Conservation (phyloP, 2,113 vertebrate species). For the Engystomops pustulosus region DNA sequence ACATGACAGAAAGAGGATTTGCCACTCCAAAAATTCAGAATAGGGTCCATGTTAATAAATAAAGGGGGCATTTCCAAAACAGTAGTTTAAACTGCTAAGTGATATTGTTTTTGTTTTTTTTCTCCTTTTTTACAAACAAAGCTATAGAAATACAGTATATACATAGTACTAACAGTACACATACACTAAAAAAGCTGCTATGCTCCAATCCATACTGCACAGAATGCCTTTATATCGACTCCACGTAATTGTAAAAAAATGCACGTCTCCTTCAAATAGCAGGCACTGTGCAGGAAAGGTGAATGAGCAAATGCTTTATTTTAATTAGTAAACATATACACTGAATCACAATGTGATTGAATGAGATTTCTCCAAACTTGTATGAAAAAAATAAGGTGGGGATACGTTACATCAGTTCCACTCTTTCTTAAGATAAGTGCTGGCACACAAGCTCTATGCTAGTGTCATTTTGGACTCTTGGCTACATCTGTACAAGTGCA, state of each 20-base stretch:
- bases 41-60: constrained; percentile 80
- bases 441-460: constrained; percentile 75
- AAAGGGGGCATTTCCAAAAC: constrained; percentile 81
- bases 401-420: constrained; percentile 78
- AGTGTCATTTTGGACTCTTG: constrained; percentile 85
- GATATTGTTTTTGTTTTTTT: constrained; percentile 67
- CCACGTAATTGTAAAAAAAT: constrained; percentile 59
- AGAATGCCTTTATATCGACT: constrained; percentile 37
- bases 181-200: constrained; percentile 55
- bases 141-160: constrained; percentile 85
- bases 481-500: constrained; percentile 87
- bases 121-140: constrained; percentile 74
- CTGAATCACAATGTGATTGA: constrained; percentile 84
- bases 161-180: constrained; percentile 75
- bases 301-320: constrained; percentile 84
- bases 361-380: constrained; percentile 61
- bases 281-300: constrained; percentile 72
- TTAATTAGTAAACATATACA: constrained; percentile 87
- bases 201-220: constrained; percentile 57
- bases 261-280: constrained; percentile 58
- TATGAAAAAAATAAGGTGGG: constrained; percentile 74
- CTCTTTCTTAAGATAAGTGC: constrained; percentile 72
- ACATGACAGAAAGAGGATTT: constrained; percentile 73
- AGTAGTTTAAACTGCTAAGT: constrained; percentile 81
- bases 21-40: constrained; percentile 64